Evolutionary conservation across 2,888 invertebrate genomes (phyloP).

Genomic region (Mycalesis mineus): DNA sequence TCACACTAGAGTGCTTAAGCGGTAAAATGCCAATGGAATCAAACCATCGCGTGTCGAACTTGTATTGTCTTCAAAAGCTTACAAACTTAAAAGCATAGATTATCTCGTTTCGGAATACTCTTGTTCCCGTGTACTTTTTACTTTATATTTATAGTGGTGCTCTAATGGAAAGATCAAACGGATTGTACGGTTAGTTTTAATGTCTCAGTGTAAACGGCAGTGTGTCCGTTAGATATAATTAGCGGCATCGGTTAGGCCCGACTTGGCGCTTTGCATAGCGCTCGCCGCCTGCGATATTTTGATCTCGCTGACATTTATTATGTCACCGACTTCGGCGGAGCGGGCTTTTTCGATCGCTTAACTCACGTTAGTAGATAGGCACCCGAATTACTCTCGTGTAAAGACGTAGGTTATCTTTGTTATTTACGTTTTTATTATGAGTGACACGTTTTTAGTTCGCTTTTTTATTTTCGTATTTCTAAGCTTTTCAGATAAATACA

Average conservation of each 20-base stretch:
- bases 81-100: conserved; percentile 13
- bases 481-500: too few relatives aligned
- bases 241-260: conserved; percentile 60
- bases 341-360: conserved; percentile 9
- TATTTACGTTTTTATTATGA: too few relatives aligned
- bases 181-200: conserved; percentile 73
- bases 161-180: conserved; percentile 78
- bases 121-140: conserved; percentile 64
- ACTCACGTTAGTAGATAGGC: neutral
- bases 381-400: neutral
- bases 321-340: conserved; percentile 49
- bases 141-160: conserved; percentile 65
- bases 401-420: neutral
- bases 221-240: conserved; percentile 70
- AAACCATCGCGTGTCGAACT: conserved; percentile 1
- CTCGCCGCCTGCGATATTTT: conserved; percentile 55
- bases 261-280: conserved; percentile 44
- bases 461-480: too few relatives aligned
- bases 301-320: conserved; percentile 68
- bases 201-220: conserved; percentile 71
- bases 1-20: neutral
- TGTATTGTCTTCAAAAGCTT: conserved; percentile 1
- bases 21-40: conserved; percentile 4
- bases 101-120: conserved; percentile 44
- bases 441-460: too few relatives aligned